Conservation (phyloP, 1,140 invertebrate genomes). For the Caenorhabditis brenneri region DNA sequence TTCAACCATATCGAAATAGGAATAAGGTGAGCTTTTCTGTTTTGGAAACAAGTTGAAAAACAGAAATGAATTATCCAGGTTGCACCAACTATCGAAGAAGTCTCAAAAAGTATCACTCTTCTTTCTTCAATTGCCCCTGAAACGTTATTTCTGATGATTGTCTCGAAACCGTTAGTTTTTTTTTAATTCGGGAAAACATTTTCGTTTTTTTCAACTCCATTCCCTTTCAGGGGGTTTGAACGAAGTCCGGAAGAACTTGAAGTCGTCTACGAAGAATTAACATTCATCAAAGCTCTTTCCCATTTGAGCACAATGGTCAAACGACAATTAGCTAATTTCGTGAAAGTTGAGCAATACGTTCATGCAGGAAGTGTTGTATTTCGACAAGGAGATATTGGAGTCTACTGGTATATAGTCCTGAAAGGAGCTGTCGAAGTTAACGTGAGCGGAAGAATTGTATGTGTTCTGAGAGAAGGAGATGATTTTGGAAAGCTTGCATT, state of each 20-base stretch:
- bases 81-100: constrained; percentile 73
- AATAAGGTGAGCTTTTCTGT: background rate
- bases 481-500: constrained; percentile 86
- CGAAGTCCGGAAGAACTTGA: constrained; percentile 82
- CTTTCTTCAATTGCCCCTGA: constrained; percentile 79
- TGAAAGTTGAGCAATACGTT: constrained; percentile 84
- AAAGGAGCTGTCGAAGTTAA: constrained; percentile 85
- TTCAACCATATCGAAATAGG: constrained; percentile 60
- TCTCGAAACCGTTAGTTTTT: constrained; percentile 80
- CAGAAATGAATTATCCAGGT: background rate
- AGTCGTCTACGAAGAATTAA: constrained; percentile 83
- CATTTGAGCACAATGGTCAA: constrained; percentile 85
- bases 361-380: constrained; percentile 81
- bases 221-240: constrained; percentile 76
- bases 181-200: background rate
- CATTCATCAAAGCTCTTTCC: constrained; percentile 82
- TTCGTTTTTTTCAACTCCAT: background rate
- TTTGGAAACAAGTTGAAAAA: background rate
- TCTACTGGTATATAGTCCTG: constrained; percentile 86
- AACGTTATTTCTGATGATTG: constrained; percentile 81
- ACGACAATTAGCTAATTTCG: constrained; percentile 80
- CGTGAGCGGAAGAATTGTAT: constrained; percentile 84
- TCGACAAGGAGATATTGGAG: constrained; percentile 86
- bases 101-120: constrained; percentile 77
- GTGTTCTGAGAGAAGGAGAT: constrained; percentile 83